Percentiles rank a stretch among this genome's conserved stretches.
Evolutionary conservation across 53 echinoderm and acorn worm genomes (phyloP).

Genomic region (Luidia sarsii): DNA sequence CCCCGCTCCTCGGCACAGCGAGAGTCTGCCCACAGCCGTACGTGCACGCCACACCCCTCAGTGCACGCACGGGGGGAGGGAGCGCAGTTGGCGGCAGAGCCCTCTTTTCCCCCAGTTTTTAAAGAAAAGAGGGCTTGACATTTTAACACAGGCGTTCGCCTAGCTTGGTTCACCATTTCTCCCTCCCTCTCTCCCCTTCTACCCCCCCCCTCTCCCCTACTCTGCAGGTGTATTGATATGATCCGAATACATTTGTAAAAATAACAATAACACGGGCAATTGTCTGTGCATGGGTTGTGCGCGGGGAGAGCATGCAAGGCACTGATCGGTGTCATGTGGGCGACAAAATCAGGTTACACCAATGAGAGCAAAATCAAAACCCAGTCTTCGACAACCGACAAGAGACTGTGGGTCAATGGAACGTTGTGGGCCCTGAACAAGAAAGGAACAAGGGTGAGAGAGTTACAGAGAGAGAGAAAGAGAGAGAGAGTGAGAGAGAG

Average conservation of each 20-base stretch:
- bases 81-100: conserved; percentile 19
- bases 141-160: conserved; percentile 36
- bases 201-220: too few species aligned
- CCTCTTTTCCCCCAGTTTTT: too few species aligned
- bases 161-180: conserved; percentile 30
- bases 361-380: too few species aligned
- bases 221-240: conserved; percentile 49
- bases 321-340: neutral
- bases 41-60: conserved; percentile 47
- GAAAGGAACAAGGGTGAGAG: too few species aligned
- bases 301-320: too few species aligned
- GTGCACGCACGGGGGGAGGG: conserved; percentile 34
- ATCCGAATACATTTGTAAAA: conserved; percentile 53
- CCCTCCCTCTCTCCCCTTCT: too few species aligned
- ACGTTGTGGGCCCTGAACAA: too few species aligned
- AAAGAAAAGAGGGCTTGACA: conserved; percentile 46
- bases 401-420: too few species aligned
- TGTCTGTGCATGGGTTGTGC: conserved; percentile 20
- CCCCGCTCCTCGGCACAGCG: conserved; percentile 35
- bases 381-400: too few species aligned
- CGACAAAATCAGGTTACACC: neutral
- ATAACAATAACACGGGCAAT: conserved; percentile 31
- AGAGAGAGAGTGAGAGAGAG: neutral
- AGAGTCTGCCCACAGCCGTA: conserved; percentile 29
- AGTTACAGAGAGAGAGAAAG: neutral